Percentiles rank a stretch among this genome's conserved stretches.
phyloP scores from a whole-genome alignment of 2,113 vertebrate species.

The Chaenocephalus aceratus region DNA sequence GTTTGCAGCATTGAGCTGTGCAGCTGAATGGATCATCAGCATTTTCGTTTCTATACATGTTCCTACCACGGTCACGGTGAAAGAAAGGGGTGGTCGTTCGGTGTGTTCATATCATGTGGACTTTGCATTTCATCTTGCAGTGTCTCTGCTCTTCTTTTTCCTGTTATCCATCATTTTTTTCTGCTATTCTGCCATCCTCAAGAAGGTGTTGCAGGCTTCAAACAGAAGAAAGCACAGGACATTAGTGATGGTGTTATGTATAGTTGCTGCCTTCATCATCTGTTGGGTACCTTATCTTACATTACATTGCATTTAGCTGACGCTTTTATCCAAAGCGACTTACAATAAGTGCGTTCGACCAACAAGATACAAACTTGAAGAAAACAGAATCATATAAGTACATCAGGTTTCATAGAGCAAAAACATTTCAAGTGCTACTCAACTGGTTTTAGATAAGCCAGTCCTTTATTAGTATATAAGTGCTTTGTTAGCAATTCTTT shows the following conservation, averaged over 20 bases:
- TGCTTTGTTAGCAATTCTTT: too few species aligned
- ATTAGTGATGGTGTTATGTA: conserved; percentile 76
- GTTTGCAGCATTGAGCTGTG: conserved; percentile 66
- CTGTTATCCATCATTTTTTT: conserved; percentile 80
- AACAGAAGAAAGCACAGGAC: conserved; percentile 74
- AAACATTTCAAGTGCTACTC: too few species aligned
- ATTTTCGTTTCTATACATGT: conserved; percentile 69
- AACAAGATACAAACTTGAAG: too few species aligned
- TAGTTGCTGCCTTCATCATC: conserved; percentile 82
- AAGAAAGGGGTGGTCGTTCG: accelerated
- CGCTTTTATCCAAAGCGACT: too few species aligned
- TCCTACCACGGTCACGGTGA: conserved; percentile 45
- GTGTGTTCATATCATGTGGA: too few species aligned
- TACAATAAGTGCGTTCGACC: too few species aligned
- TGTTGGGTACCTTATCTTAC: conserved; percentile 87
- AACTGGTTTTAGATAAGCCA: too few species aligned
- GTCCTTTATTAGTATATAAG: too few species aligned
- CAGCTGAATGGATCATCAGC: conserved; percentile 76
- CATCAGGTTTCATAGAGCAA: too few species aligned
- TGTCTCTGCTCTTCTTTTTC: conserved; percentile 79
- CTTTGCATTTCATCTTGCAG: background rate
- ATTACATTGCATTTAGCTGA: conserved; percentile 41
- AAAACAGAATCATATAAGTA: too few species aligned
- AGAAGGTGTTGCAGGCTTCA: conserved; percentile 67
- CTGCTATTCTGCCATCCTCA: conserved; percentile 84